Conservation (phyloP, 2,113 vertebrate species). For the Pipra filicauda region DNA sequence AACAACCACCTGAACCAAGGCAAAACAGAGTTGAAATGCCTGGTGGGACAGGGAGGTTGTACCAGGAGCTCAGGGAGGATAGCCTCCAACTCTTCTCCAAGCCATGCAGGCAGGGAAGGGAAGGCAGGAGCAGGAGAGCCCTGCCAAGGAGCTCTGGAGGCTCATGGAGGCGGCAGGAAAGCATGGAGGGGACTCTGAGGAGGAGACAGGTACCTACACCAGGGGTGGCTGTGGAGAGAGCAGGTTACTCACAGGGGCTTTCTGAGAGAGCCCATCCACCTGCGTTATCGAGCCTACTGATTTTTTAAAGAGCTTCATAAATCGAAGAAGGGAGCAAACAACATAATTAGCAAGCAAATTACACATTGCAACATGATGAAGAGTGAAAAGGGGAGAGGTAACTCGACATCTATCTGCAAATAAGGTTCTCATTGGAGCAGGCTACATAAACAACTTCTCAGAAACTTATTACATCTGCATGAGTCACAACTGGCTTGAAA, state of each 20-base stretch:
- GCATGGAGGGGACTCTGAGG: neutral
- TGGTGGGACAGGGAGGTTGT: neutral
- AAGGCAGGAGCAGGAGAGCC: neutral
- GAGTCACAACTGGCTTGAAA: neutral
- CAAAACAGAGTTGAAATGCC: neutral
- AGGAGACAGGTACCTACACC: neutral
- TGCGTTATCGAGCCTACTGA: neutral
- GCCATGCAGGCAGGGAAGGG: neutral
- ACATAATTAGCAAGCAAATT: conserved; percentile 4
- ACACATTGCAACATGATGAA: neutral
- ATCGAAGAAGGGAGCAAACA: neutral
- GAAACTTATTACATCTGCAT: neutral
- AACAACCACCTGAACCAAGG: neutral
- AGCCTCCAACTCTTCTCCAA: neutral
- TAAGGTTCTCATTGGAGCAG: neutral
- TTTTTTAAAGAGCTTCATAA: neutral
- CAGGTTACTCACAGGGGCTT: neutral
- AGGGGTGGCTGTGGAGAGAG: neutral
- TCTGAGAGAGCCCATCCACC: neutral
- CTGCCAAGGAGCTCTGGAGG: neutral
- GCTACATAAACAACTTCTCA: neutral
- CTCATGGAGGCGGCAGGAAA: neutral
- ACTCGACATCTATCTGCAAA: neutral
- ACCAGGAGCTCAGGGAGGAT: neutral
- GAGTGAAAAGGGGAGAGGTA: neutral